Conservation (phyloP, 2,888 invertebrate species). For the Zonitis immaculata region DNA sequence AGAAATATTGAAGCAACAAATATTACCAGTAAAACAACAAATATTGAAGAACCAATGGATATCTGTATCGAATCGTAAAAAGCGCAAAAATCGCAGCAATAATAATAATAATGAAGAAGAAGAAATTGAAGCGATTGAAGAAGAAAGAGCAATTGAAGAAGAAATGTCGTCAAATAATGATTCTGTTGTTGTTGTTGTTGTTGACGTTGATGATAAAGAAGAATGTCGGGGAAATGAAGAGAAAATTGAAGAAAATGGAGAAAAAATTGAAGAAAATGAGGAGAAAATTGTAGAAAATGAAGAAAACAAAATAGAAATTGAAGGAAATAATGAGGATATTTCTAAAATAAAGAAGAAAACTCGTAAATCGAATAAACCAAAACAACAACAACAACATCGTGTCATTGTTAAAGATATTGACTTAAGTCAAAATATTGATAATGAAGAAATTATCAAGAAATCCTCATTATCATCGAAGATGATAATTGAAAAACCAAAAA, state of each 20-base stretch:
- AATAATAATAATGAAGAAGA: constrained; percentile 32
- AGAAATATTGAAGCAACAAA: too few relatives aligned
- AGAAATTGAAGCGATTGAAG: constrained; percentile 36
- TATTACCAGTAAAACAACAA: too few relatives aligned
- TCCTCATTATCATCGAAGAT: too few relatives aligned
- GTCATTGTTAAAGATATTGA: constrained; percentile 43
- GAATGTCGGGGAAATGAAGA: constrained; percentile 8
- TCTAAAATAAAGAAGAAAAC: constrained; percentile 23
- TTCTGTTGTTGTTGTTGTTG: too few relatives aligned
- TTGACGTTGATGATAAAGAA: constrained; percentile 17
- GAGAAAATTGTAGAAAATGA: neutral
- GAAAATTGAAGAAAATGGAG: constrained; percentile 17
- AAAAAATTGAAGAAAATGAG: constrained; percentile 8
- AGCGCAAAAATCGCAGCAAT: constrained; percentile 39
- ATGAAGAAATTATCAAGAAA: too few relatives aligned
- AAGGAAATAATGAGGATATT: constrained; percentile 13
- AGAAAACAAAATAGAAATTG: constrained; percentile 7
- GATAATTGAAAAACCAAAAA: too few relatives aligned
- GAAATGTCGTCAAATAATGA: too few relatives aligned
- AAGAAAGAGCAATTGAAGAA: constrained; percentile 15
- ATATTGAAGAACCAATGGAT: constrained; percentile 41
- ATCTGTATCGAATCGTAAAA: constrained; percentile 45
- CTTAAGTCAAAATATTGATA: constrained; percentile 22
- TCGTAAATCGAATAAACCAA: constrained; percentile 26
- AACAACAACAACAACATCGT: constrained; percentile 32